Conservation (phyloP, 2,797 vertebrate species). For the Onychomys leucogaster region DNA sequence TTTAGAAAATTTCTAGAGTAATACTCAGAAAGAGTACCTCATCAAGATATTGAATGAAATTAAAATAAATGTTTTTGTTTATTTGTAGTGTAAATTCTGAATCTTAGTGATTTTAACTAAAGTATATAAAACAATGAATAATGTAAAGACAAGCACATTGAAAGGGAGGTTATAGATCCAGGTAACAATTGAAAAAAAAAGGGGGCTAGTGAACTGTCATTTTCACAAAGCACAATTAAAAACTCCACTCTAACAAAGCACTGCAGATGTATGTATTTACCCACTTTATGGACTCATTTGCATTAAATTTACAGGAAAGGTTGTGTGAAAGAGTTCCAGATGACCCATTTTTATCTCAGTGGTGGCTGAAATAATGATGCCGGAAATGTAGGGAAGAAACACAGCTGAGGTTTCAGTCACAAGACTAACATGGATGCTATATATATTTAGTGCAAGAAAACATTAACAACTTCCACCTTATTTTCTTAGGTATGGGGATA, state of each 20-base stretch:
- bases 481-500: background rate
- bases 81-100: background rate
- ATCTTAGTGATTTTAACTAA: background rate
- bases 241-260: background rate
- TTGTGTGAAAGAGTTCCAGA: background rate
- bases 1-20: conserved; percentile 23
- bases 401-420: background rate
- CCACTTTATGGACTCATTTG: background rate
- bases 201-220: background rate
- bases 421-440: background rate
- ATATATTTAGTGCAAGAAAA: background rate
- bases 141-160: background rate
- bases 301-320: background rate
- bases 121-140: background rate
- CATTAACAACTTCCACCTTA: conserved; percentile 1
- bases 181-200: background rate
- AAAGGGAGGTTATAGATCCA: background rate
- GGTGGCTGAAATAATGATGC: conserved; percentile 43
- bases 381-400: background rate
- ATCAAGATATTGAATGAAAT: conserved; percentile 38
- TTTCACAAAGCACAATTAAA: conserved; percentile 26
- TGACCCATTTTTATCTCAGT: conserved; percentile 8
- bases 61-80: background rate
- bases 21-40: background rate
- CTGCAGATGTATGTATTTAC: background rate